phyloP scores from a whole-genome alignment of 2,113 vertebrate genomes.

The Actenoides hombroni region DNA sequence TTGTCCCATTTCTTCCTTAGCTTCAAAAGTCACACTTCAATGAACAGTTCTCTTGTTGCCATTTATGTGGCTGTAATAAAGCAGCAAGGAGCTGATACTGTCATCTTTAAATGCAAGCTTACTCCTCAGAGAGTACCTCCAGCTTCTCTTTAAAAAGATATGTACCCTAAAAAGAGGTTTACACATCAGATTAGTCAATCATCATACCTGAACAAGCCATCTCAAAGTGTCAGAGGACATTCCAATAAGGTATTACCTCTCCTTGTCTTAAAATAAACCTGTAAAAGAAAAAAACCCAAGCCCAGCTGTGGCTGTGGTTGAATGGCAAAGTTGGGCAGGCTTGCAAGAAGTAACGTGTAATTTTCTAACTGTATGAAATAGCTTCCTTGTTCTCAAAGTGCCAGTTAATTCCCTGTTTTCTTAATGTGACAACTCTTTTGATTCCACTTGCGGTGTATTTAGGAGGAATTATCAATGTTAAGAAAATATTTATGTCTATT shows the following conservation, averaged over 20 bases:
- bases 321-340: background rate
- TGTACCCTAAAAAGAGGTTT: background rate
- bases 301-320: background rate
- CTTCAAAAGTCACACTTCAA: background rate
- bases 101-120: background rate
- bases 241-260: background rate
- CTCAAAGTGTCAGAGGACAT: background rate
- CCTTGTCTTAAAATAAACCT: background rate
- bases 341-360: background rate
- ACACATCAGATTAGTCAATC: background rate
- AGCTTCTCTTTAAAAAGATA: background rate
- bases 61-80: background rate
- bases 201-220: background rate
- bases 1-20: background rate
- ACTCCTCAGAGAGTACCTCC: background rate
- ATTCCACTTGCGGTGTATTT: background rate
- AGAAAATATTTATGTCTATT: background rate
- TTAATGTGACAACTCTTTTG: background rate
- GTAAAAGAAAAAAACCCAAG: background rate
- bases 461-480: background rate
- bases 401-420: background rate
- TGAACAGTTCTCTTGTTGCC: background rate
- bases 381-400: background rate
- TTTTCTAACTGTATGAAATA: background rate
- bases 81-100: background rate